phyloP scores from a whole-genome alignment of 2,113 vertebrate genomes.

The Hirundichthys speculiger region DNA sequence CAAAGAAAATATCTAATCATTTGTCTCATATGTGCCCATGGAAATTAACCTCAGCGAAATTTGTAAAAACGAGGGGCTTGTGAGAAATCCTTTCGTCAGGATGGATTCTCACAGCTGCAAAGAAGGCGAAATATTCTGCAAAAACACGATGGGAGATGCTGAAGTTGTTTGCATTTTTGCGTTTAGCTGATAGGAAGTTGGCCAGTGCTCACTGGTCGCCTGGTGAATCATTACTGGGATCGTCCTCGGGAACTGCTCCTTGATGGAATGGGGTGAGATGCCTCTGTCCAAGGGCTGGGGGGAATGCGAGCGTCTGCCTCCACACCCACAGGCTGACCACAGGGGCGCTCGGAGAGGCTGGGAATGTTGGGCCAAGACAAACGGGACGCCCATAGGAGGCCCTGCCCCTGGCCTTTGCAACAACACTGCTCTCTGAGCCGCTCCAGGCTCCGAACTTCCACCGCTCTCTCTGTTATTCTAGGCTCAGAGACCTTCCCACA shows the following conservation, averaged over 20 bases:
- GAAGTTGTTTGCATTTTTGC: slow-evolving; percentile 22
- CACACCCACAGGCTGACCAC: slow-evolving; percentile 77
- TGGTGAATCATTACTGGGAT: slow-evolving; percentile 34
- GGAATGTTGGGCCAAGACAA: slow-evolving; percentile 77
- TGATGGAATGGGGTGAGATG: slow-evolving; percentile 46
- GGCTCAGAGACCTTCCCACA: slow-evolving; percentile 58
- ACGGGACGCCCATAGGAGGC: slow-evolving; percentile 70
- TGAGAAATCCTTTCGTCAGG: neutral
- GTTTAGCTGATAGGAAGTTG: slow-evolving; percentile 17
- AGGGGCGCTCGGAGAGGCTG: slow-evolving; percentile 70
- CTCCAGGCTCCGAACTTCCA: slow-evolving; percentile 60
- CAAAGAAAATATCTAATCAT: slow-evolving; percentile 61
- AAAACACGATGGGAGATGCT: slow-evolving; percentile 42
- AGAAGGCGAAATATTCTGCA: slow-evolving; percentile 14
- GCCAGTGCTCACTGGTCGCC: slow-evolving; percentile 28
- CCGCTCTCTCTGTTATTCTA: slow-evolving; percentile 69
- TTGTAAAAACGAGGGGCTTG: slow-evolving; percentile 10
- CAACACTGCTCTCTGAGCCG: slow-evolving; percentile 57
- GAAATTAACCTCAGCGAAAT: slow-evolving; percentile 48
- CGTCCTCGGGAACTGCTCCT: slow-evolving; percentile 28
- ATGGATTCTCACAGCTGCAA: slow-evolving; percentile 19
- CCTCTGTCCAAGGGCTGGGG: slow-evolving; percentile 56
- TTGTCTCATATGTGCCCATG: slow-evolving; percentile 36
- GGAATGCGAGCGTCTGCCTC: slow-evolving; percentile 75
- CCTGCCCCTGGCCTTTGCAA: slow-evolving; percentile 61